Evolutionary conservation across 2,888 invertebrate genomes (phyloP).

Genomic region (Spatulosminthurus flaviceps): DNA sequence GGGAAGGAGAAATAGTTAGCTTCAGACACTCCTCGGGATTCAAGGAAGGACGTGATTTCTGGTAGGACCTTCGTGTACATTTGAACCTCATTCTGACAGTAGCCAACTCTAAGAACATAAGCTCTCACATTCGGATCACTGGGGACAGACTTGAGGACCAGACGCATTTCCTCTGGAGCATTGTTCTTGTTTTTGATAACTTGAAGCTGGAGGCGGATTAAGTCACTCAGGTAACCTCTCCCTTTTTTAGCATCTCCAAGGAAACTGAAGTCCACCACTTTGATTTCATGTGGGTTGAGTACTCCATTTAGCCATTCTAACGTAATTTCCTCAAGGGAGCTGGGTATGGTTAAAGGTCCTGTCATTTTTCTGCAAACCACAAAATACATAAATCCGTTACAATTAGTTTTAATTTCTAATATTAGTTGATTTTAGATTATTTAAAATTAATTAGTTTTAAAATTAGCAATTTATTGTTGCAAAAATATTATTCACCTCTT

Average conservation of each 20-base stretch:
- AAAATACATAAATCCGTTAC: too few relatives aligned
- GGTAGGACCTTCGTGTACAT: conserved; percentile 25
- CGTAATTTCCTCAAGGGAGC: not conserved
- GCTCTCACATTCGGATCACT: not conserved
- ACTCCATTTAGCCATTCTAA: conserved; percentile 11
- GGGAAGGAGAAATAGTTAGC: not conserved
- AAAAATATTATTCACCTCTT: too few relatives aligned
- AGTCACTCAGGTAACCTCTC: not conserved
- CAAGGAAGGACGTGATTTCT: not conserved
- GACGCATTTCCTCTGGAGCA: not conserved
- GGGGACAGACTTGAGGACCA: not conserved
- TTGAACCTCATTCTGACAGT: conserved; percentile 3
- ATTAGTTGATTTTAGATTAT: too few relatives aligned
- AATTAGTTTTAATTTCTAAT: too few relatives aligned
- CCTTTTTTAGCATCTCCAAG: conserved; percentile 6
- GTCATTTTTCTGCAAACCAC: too few relatives aligned
- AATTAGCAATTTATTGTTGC: too few relatives aligned
- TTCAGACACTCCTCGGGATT: conserved; percentile 21
- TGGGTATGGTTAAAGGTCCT: not conserved
- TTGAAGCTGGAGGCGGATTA: not conserved
- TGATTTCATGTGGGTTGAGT: not conserved
- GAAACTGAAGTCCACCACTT: not conserved
- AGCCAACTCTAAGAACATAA: not conserved
- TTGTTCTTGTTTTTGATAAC: not conserved
- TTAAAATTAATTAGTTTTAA: too few relatives aligned